phyloP scores from a whole-genome alignment of 2,888 invertebrate genomes.

The Apodemia zela region DNA sequence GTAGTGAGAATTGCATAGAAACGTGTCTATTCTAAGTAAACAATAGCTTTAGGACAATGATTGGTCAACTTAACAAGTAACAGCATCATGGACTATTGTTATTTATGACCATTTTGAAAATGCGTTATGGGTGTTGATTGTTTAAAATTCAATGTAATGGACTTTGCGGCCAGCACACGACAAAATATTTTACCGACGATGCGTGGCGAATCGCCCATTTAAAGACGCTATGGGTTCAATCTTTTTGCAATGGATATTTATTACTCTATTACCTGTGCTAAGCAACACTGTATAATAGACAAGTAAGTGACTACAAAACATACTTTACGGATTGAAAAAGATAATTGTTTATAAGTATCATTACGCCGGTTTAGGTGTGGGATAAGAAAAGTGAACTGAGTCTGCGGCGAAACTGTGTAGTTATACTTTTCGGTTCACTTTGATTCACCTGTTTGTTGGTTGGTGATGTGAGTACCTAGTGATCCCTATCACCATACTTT shows the following conservation, averaged over 20 bases:
- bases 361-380: too few relatives aligned
- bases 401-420: too few relatives aligned
- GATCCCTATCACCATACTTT: too few relatives aligned
- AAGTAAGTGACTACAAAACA: too few relatives aligned
- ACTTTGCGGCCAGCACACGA: conserved; percentile 52
- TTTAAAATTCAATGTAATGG: conserved; percentile 49
- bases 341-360: too few relatives aligned
- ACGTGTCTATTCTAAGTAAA: conserved; percentile 56
- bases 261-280: not conserved
- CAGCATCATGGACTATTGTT: conserved; percentile 34
- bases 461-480: too few relatives aligned
- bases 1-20: conserved; percentile 35
- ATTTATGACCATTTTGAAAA: conserved; percentile 55
- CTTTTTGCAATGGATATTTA: conserved; percentile 35
- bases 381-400: too few relatives aligned
- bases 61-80: conserved; percentile 56
- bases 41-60: conserved; percentile 67
- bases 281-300: not conserved
- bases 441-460: too few relatives aligned
- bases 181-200: conserved; percentile 73
- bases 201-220: conserved; percentile 62
- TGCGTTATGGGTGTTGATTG: conserved; percentile 56
- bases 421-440: too few relatives aligned
- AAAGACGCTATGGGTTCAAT: conserved; percentile 34
- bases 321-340: too few relatives aligned